Evolutionary conservation across 2,888 invertebrate genomes (phyloP), one percentile per base, ranked within the genome.

Genomic region (Oxyteleia sp.): DNA sequence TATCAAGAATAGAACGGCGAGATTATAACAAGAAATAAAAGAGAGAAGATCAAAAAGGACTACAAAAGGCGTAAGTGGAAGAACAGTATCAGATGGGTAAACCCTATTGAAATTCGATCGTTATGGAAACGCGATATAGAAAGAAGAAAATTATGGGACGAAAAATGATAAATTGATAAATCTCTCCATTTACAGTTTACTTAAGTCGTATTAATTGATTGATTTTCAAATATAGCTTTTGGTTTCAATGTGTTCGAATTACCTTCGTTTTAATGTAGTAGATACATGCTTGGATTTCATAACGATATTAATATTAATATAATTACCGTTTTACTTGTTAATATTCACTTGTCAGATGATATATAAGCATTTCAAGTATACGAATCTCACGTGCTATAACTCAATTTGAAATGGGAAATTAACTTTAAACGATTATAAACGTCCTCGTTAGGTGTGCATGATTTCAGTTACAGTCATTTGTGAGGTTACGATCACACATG

Each of bases 401-500:
- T 75, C 45, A 35, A 57, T 66, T 66, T 38, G 57, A 57, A 75
- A 57, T 38, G 64, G 55, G 11, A 35, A 55, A 74, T 74, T n/a
- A n/a, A n/a, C n/a, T n/a, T n/a, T n/a, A n/a, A n/a, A n/a, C n/a
- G n/a, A n/a, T n/a, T n/a, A n/a, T n/a, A n/a, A n/a, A n/a, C n/a
- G n/a, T n/a, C n/a, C n/a, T n/a, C n/a, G n/a, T n/a, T n/a, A n/a
- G n/a, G n/a, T n/a, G n/a, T n/a, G n/a, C n/a, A n/a, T n/a, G n/a
- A n/a, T n/a, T n/a, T n/a, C n/a, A n/a, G n/a, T n/a, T n/a, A n/a
- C n/a, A n/a, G n/a, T n/a, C n/a, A n/a, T n/a, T n/a, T n/a, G n/a
- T n/a, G n/a, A n/a, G n/a, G n/a, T n/a, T n/a, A n/a, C n/a, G n/a
- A n/a, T n/a, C n/a, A n/a, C n/a, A n/a, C n/a, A n/a, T n/a, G n/a